Conservation (phyloP, 1,140 invertebrate genomes). For the Limonius californicus region DNA sequence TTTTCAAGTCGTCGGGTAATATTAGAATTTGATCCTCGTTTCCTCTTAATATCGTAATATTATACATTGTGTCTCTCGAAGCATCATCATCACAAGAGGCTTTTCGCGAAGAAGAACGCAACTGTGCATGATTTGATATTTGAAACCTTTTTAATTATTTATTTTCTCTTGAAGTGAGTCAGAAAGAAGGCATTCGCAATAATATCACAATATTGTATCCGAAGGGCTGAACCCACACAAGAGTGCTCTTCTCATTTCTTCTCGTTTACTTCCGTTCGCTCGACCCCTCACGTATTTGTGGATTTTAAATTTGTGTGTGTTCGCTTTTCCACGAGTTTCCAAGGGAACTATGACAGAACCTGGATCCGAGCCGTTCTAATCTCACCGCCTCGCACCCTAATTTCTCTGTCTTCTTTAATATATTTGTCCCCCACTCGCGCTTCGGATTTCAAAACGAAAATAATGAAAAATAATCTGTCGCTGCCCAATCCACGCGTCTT, state of each 20-base stretch:
- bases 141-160: slow-evolving; percentile 32
- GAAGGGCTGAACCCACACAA: slow-evolving; percentile 16
- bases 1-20: too few species aligned
- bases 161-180: slow-evolving; percentile 20
- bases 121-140: slow-evolving; percentile 29
- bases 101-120: slow-evolving; percentile 21
- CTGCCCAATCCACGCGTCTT: slow-evolving; percentile 4
- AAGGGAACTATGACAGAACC: slow-evolving; percentile 22
- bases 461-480: slow-evolving; percentile 18
- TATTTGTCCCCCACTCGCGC: slow-evolving; percentile 18
- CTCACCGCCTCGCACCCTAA: slow-evolving; percentile 19
- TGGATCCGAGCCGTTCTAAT: slow-evolving; percentile 17
- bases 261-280: slow-evolving; percentile 15
- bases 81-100: slow-evolving; percentile 4
- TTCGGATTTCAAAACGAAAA: slow-evolving; percentile 18
- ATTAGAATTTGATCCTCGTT: background rate
- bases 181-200: slow-evolving; percentile 28
- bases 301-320: slow-evolving; percentile 34
- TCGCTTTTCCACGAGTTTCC: slow-evolving; percentile 15
- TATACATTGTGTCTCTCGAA: background rate
- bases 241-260: slow-evolving; percentile 25
- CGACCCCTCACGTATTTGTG: slow-evolving; percentile 25
- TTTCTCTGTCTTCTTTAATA: slow-evolving; percentile 23
- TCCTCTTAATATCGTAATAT: slow-evolving; percentile 4
- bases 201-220: slow-evolving; percentile 30